phyloP scores from a whole-genome alignment of 2,113 vertebrate genomes.

The Periophthalmus modestus region DNA sequence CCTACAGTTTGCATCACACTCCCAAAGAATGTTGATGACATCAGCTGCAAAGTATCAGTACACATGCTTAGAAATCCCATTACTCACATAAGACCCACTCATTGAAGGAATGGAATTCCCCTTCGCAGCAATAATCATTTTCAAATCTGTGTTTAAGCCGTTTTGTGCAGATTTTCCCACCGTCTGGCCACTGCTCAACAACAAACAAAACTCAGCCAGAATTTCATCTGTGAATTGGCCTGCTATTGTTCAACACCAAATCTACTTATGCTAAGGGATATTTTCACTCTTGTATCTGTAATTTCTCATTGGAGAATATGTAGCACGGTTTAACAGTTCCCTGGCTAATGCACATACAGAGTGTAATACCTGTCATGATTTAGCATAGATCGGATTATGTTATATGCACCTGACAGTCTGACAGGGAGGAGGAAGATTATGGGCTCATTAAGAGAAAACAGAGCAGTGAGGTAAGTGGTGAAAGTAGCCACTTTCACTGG shows the following conservation, averaged over 20 bases:
- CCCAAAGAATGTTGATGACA: no score
- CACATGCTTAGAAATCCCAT: neutral
- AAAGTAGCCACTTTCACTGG: conserved; percentile 69
- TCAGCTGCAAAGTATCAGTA: no score
- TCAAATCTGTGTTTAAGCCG: conserved; percentile 3
- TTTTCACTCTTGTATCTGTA: conserved; percentile 39
- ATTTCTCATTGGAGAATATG: conserved; percentile 61
- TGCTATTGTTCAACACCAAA: conserved; percentile 41
- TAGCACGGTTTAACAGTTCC: conserved; percentile 61
- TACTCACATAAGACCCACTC: no score
- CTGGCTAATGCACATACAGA: conserved; percentile 53
- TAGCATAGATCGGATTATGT: conserved; percentile 73
- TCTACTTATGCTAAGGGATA: conserved; percentile 64
- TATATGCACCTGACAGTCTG: conserved; percentile 64
- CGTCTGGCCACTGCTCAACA: conserved; percentile 20
- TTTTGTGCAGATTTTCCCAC: conserved; percentile 39
- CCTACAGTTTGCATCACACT: no score
- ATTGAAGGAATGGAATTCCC: neutral
- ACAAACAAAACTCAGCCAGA: conserved; percentile 43
- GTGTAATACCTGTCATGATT: conserved; percentile 78
- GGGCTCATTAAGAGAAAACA: conserved; percentile 69
- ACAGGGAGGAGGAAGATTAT: conserved; percentile 69
- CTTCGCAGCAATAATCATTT: conserved; percentile 1
- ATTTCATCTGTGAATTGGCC: conserved; percentile 59
- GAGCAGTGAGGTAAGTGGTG: conserved; percentile 63